Evolutionary conservation across 2,888 invertebrate genomes (phyloP), one percentile per base, ranked within the genome.

Genomic region (Metellina segmentata): DNA sequence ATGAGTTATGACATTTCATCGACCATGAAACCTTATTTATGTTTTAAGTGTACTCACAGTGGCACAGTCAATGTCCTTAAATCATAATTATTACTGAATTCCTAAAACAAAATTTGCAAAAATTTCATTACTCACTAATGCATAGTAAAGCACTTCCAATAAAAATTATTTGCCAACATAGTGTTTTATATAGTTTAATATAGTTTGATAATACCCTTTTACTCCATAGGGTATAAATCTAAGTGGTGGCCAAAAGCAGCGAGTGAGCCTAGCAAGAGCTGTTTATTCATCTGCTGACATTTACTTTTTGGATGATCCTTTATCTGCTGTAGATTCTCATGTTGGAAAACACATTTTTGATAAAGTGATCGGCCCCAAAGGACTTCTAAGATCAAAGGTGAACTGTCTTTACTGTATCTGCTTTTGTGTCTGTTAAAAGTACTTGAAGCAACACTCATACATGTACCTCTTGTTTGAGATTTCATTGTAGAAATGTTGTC

Each of bases 281-380:
- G 93, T 93, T 16, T 93, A 93, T 85, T 85, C 91, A 13, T 72
- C 78, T 70, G 90, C 94, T 6, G 95, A 95, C 89, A 94, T 96
- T 75, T 95, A 96, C 93, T 94, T 96, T 1, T 93, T 96, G 72
- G 96, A 96, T 94, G 96, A 96, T 94, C 96, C 96, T 4, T 94
- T 96, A 7, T 95, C 95, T 85, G 96, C 96, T 13, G 96, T 94
- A 0, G 94, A 94, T 81, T 93, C 94, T 8, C 94, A 94, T 91
- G 94, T 94, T 49, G 96, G 96, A 7, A 95, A 95, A 94, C 96
- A 96, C 93, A 95, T 96, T 81, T 96, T 96, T 94, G 94, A 94
- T 72, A 92, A 94, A 61, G 96, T 96, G 53, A 95, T 96, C 71
- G 95, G 96, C 90, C 94, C 94, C 1, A 94, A 94, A 9, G 96